These are phyloP conservation scores for Anagrus nilaparvatae DNA, from an alignment of 1,140 invertebrate species.

Conservation along the genomic window DNA sequence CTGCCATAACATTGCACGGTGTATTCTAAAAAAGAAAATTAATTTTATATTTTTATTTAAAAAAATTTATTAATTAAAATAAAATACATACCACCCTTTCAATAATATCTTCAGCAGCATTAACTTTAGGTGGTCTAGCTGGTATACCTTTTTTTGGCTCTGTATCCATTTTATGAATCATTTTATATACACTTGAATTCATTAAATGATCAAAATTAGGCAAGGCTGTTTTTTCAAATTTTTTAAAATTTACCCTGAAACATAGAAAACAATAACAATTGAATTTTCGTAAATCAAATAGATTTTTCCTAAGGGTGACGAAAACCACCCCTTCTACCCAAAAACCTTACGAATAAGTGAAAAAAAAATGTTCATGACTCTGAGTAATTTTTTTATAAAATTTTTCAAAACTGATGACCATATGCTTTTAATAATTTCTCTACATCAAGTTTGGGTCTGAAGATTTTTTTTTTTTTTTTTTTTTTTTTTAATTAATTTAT, in stretches of 20 bases:
- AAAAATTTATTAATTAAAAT: background rate
- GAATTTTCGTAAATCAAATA: too few relatives aligned
- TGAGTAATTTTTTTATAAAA: too few relatives aligned
- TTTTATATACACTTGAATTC: conserved; percentile 61
- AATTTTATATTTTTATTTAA: background rate
- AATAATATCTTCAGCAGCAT: conserved; percentile 53
- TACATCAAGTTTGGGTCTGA: too few relatives aligned
- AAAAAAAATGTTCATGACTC: too few relatives aligned
- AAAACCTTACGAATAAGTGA: conserved; percentile 13
- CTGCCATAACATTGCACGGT: conserved; percentile 27
- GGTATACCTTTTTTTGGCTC: conserved; percentile 54
- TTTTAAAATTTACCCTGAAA: conserved; percentile 65
- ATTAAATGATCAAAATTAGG: conserved; percentile 61
- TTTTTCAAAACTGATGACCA: too few relatives aligned
- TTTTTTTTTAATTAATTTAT: too few relatives aligned
- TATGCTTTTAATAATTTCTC: too few relatives aligned
- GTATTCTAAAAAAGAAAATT: conserved; percentile 30
- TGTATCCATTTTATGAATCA: conserved; percentile 61
- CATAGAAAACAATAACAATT: conserved; percentile 7
- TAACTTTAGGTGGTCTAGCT: conserved; percentile 49
- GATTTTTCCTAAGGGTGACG: too few relatives aligned
- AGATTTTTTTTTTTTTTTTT: too few relatives aligned
- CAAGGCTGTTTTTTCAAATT: conserved; percentile 54
- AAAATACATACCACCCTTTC: conserved; percentile 33
- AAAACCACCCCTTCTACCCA: too few relatives aligned